Conservation (phyloP, 2,888 invertebrate genomes). For the Lasius fuliginosus region DNA sequence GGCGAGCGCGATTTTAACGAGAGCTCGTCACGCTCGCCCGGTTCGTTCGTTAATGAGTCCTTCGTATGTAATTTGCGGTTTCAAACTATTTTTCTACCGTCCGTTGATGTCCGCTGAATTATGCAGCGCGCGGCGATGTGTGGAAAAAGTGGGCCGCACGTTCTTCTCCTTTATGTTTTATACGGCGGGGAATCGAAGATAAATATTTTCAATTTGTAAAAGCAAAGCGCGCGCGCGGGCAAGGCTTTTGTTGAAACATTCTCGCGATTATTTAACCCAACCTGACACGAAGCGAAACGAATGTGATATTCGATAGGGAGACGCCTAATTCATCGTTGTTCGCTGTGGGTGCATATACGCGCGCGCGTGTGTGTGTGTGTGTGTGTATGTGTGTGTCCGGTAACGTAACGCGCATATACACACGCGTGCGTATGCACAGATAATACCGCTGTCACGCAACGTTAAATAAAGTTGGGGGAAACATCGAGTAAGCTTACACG, state of each 20-base stretch:
- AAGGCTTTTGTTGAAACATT: slow-evolving; percentile 20
- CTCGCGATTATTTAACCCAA: slow-evolving; percentile 33
- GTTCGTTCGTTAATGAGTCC: slow-evolving; percentile 48
- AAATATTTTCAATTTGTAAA: slow-evolving; percentile 52
- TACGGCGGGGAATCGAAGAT: slow-evolving; percentile 33
- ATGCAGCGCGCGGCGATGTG: slow-evolving; percentile 27
- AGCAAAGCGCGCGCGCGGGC: slow-evolving; percentile 5
- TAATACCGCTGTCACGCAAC: slow-evolving; percentile 26
- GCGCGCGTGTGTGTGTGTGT: background rate
- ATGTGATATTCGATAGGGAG: slow-evolving; percentile 36
- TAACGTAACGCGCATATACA: background rate
- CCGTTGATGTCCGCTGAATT: slow-evolving; percentile 39
- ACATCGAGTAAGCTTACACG: slow-evolving; percentile 22
- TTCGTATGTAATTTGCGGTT: slow-evolving; percentile 55
- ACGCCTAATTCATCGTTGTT: slow-evolving; percentile 19
- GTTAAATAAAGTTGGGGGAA: slow-evolving; percentile 38
- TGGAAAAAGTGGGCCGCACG: slow-evolving; percentile 11
- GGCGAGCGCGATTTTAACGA: slow-evolving; percentile 41
- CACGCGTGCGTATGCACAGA: background rate
- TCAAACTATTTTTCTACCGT: slow-evolving; percentile 47
- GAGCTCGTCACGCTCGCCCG: slow-evolving; percentile 52
- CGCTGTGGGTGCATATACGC: background rate
- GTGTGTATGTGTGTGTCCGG: background rate
- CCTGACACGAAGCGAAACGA: background rate
- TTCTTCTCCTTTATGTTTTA: background rate